Evolutionary conservation across 92 coral and sea anemone genomes (phyloP), one percentile per base, ranked within the genome.

Genomic region (Parazoanthus darwini): DNA sequence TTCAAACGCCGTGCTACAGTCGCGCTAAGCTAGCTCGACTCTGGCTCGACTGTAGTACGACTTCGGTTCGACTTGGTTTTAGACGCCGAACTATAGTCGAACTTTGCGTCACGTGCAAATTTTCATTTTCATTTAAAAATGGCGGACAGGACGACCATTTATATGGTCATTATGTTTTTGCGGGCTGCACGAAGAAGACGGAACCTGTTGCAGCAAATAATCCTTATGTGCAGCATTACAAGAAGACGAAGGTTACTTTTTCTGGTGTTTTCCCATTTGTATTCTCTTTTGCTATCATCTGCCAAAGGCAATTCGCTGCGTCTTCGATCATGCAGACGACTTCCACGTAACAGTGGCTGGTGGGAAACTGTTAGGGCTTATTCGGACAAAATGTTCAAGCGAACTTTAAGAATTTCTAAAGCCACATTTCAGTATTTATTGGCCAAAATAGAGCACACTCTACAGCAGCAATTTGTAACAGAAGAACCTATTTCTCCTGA

Each of bases 401-500:
- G 66, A 68, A 88, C 90, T 10, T 88, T 88, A 67, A 3, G 90
- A 46, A 70, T 88, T 65, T 78, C 90, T 11, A 88, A 59, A 88
- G 78, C 73, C 13, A 88, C 90, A 39, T 88, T 88, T 39, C 58
- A 79, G 2, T 88, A 37, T 39, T 66, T 88, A 44, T 78, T 88
- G 75, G 42, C 36, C 73, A 22, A 74, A 48, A 67, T 88, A 18
- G 37, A 66, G 56, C 78, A 68, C 26, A 85, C 81, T 39, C 78
- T 88, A 48, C 86, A 67, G 42, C 65, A 87, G 43, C 74, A 88
- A 46, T 68, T 78, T 74, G 86, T 88, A 36, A 63, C 77, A 59
- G 90, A 88, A 81, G 86, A 80, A 37, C 87, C 90, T 23, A 80
- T 88, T 44, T 43, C 82, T 43, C 90, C 90, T 26, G 81, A 67